Evolutionary conservation across 1,140 invertebrate species (phyloP).

Genomic region (Antheraea pernyi): DNA sequence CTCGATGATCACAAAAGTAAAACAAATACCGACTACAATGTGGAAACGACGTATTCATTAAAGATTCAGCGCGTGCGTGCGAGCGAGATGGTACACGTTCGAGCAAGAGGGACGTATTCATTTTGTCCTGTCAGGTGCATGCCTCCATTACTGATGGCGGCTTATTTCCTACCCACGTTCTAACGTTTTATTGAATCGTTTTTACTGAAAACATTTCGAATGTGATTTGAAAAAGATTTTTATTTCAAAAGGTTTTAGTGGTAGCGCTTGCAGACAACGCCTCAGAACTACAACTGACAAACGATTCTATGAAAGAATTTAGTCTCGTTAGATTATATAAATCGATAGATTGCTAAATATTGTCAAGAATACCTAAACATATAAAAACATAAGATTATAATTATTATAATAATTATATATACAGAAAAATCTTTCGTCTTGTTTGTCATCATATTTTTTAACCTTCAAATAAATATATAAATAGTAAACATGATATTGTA

Average conservation of each 20-base stretch:
- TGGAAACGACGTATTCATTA: neutral
- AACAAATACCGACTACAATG: neutral
- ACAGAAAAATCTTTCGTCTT: too few species aligned
- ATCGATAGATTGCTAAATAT: too few species aligned
- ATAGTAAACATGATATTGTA: too few species aligned
- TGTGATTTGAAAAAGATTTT: neutral
- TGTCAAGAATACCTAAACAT: too few species aligned
- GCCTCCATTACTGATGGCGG: conserved; percentile 17
- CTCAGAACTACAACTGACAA: too few species aligned
- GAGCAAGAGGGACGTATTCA: conserved; percentile 38
- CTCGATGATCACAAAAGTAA: neutral
- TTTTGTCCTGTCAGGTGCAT: conserved; percentile 57
- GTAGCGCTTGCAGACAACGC: too few species aligned
- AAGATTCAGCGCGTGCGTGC: conserved; percentile 5
- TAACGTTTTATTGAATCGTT: neutral
- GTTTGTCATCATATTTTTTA: too few species aligned
- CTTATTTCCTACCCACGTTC: neutral
- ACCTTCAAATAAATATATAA: too few species aligned
- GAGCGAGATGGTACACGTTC: conserved; percentile 23
- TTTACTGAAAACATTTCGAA: neutral
- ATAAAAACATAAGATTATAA: too few species aligned
- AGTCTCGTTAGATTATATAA: too few species aligned
- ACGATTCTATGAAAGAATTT: too few species aligned
- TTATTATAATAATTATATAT: too few species aligned
- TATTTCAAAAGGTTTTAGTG: neutral